phyloP scores from a whole-genome alignment of 2,113 vertebrate species.

The Tragelaphus buxtoni region DNA sequence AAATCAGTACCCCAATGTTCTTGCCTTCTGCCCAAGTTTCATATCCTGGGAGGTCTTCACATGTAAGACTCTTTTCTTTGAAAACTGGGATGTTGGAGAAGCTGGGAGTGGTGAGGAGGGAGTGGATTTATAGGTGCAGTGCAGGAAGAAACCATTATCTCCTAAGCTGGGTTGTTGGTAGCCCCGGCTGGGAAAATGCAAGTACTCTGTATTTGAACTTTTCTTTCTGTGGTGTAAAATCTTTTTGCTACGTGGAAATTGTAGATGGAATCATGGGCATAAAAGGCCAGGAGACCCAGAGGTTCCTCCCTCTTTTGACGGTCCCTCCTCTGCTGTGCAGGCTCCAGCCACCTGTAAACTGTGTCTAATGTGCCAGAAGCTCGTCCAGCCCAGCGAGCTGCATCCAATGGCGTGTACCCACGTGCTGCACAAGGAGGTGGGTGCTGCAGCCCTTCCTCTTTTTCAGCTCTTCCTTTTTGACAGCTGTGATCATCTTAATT shows the following conservation, averaged over 20 bases:
- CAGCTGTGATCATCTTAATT: neutral
- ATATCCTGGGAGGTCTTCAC: conserved; percentile 77
- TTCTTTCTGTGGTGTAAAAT: conserved; percentile 10
- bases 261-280: neutral
- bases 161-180: neutral
- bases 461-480: neutral
- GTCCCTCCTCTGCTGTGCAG: conserved; percentile 29
- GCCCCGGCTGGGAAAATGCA: neutral
- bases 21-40: conserved; percentile 81
- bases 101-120: neutral
- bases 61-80: conserved; percentile 76
- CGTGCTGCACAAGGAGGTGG: conserved; percentile 88
- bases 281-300: neutral
- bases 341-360: conserved; percentile 81
- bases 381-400: conserved; percentile 84
- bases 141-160: neutral
- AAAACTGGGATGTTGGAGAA: conserved; percentile 15
- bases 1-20: conserved; percentile 82
- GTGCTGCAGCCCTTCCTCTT: neutral
- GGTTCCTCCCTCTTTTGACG: neutral
- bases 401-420: conserved; percentile 90
- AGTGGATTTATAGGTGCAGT: neutral
- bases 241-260: neutral
- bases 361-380: conserved; percentile 94
- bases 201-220: neutral